These are phyloP conservation scores for Polypedilum vanderplanki DNA, from an alignment of 1,140 invertebrate species.

Conservation along the genomic window DNA sequence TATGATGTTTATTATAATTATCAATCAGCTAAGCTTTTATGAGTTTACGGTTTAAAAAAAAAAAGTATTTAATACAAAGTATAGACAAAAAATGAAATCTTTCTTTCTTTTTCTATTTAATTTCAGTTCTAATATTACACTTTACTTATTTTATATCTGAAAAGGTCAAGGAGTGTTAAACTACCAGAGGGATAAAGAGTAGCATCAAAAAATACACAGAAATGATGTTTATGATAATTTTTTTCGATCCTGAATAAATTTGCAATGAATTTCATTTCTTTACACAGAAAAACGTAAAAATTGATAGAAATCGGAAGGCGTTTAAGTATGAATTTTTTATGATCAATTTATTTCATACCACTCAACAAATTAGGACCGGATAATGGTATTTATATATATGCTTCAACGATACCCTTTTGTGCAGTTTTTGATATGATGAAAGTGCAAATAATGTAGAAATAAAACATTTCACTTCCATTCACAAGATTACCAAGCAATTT, in stretches of 20 bases:
- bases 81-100: no score
- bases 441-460: neutral
- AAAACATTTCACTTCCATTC: neutral
- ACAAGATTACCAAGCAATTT: conserved; percentile 9
- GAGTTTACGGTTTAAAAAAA: no score
- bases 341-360: neutral
- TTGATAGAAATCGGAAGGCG: neutral
- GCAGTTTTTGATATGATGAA: no score
- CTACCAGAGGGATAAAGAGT: no score
- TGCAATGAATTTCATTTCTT: neutral
- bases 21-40: no score
- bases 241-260: conserved; percentile 11
- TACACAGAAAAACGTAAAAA: no score
- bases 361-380: conserved; percentile 4
- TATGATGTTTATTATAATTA: neutral
- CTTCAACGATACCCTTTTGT: no score
- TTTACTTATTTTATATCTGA: no score
- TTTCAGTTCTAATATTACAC: no score
- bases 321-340: conserved; percentile 15
- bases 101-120: no score
- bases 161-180: no score
- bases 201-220: neutral
- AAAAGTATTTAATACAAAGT: no score
- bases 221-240: conserved; percentile 19
- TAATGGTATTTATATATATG: neutral